These are phyloP conservation scores for Blastobasis lacticolella DNA, from an alignment of 2,888 invertebrate genomes.

Conservation along the genomic window DNA sequence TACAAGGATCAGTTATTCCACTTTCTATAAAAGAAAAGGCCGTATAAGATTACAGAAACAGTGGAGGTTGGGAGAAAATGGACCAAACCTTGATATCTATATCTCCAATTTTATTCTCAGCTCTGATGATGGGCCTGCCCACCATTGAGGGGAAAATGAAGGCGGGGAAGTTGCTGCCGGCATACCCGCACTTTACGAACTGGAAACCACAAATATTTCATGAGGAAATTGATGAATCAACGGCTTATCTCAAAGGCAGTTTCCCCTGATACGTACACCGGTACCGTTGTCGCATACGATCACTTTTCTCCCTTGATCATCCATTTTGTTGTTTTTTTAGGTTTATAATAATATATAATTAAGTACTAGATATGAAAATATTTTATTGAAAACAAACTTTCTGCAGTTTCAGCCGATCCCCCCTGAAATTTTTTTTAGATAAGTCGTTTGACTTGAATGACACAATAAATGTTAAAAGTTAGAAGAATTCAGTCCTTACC, in stretches of 20 bases:
- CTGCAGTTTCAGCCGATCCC: too few relatives aligned
- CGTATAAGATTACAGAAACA: too few relatives aligned
- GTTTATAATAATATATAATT: not conserved
- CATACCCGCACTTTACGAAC: constrained; percentile 99
- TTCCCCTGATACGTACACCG: constrained; percentile 84
- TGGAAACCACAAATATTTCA: constrained; percentile 59
- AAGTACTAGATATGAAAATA: too few relatives aligned
- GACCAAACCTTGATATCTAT: constrained; percentile 91
- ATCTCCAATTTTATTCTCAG: constrained; percentile 97
- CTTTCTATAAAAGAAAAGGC: too few relatives aligned
- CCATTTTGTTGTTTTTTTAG: constrained; percentile 77
- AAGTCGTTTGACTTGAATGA: too few relatives aligned
- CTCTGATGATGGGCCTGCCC: constrained; percentile 97
- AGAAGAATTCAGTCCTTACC: too few relatives aligned
- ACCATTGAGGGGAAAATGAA: constrained; percentile 99
- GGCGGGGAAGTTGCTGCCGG: constrained; percentile 98
- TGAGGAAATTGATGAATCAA: constrained; percentile 37
- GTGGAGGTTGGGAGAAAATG: too few relatives aligned
- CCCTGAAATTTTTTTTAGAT: too few relatives aligned
- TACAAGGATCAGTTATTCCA: too few relatives aligned
- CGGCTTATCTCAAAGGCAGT: constrained; percentile 25
- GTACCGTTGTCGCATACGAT: constrained; percentile 99
- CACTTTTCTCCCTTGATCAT: constrained; percentile 97
- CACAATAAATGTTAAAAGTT: too few relatives aligned
- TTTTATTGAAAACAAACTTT: too few relatives aligned